Conservation (phyloP, 37 sponge, comb jelly and placozoan species). For the Amphimedon queenslandica region DNA sequence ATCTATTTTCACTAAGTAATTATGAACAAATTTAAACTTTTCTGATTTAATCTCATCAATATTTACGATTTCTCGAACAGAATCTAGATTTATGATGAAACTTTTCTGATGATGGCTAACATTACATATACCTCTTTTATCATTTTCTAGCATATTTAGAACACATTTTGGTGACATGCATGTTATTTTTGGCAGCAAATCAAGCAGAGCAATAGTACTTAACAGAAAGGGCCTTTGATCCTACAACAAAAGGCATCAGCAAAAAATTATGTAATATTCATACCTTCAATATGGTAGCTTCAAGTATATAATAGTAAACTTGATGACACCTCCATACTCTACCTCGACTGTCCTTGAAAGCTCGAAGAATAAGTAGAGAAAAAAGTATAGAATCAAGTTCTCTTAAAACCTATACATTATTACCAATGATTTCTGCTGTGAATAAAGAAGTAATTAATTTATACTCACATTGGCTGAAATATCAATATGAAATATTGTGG, state of each 20-base stretch:
- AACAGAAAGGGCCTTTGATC: not conserved
- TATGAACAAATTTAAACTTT: too few relatives aligned
- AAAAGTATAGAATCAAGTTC: constrained; percentile 51
- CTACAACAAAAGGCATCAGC: too few relatives aligned
- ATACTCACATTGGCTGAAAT: constrained; percentile 47
- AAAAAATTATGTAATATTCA: not conserved
- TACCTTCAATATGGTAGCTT: constrained; percentile 11
- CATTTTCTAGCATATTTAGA: not conserved
- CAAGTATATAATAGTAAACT: constrained; percentile 28
- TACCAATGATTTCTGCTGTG: not conserved
- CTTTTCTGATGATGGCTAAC: constrained; percentile 20
- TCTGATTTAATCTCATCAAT: too few relatives aligned
- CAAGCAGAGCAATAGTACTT: constrained; percentile 4
- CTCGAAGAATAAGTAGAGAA: constrained; percentile 25
- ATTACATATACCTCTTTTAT: not conserved
- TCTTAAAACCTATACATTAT: constrained; percentile 16
- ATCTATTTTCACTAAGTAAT: too few relatives aligned
- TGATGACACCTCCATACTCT: constrained; percentile 44
- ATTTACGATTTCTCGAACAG: too few relatives aligned
- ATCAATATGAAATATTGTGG: constrained; percentile 42
- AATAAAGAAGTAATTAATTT: too few relatives aligned
- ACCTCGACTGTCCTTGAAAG: constrained; percentile 40
- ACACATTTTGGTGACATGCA: constrained; percentile 13
- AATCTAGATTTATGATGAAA: not conserved
- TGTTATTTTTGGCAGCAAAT: constrained; percentile 30